Evolutionary conservation across 2,888 invertebrate species (phyloP), one percentile per base, ranked within the genome.

Genomic region (Eudasyphora cyanicolor): DNA sequence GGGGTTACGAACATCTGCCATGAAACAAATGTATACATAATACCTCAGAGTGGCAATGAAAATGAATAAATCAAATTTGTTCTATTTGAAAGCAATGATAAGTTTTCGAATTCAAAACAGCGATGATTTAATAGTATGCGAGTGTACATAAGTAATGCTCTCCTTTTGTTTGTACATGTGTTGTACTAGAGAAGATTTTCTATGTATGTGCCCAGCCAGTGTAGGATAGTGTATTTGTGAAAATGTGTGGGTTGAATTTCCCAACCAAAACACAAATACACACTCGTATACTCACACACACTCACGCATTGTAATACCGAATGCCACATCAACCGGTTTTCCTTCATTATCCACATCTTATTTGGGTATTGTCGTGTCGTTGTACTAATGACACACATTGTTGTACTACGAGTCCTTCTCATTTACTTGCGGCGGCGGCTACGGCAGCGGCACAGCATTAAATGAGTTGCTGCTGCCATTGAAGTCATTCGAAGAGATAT

Each of bases 401-500:
- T 32, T 32, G 45, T 76, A 54, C 62, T 74, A 49, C 35, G 38
- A n/a, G 21, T 57, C 45, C 73, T n/a, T n/a, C n/a, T 74, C 60
- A 73, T 49, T 60, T 69, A 35, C 12, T 49, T 57, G 14, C 57
- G 27, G 8, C 12, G n/a, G n/a, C n/a, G n/a, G n/a, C n/a, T n/a
- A n/a, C n/a, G n/a, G n/a, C n/a, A n/a, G 45, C 45, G 45, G 8
- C 24, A 27, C 27, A 14, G 54, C 57, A 27, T 17, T 77, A 74
- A 77, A 82, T 82, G 32, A 77, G 74, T 57, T 57, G 57, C 24
- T 27, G 54, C 10, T 8, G 14, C 14, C 14, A 27, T 67, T 21
- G 14, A 54, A 76, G 78, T 75, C 62, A 82, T 71, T 79, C 35
- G 57, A n/a, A n/a, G 12, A 57, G 62, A 79, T 79, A 45, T 73